Conservation (phyloP, 2,113 vertebrate species). For the Rhynchomys soricoides region DNA sequence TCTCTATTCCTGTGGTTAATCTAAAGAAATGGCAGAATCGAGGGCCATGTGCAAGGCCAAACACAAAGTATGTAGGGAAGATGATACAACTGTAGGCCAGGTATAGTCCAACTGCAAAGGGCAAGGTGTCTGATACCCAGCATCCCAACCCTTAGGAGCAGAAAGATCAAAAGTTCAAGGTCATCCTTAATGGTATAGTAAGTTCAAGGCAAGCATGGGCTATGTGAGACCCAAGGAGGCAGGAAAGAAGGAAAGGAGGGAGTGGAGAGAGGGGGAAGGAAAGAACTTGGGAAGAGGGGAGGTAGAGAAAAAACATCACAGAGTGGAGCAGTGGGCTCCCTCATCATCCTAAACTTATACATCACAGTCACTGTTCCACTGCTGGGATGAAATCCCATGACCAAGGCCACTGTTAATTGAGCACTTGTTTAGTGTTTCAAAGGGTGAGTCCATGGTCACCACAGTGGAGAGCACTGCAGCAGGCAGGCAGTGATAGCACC, state of each 20-base stretch:
- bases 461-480: not conserved
- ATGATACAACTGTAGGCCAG: too few species aligned
- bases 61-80: accelerated
- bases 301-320: not conserved
- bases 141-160: not conserved
- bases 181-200: not conserved
- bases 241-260: not conserved
- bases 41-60: not conserved
- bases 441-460: not conserved
- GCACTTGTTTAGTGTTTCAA: not conserved
- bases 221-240: not conserved
- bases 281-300: too few species aligned
- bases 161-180: not conserved
- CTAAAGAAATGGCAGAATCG: not conserved
- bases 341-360: too few species aligned
- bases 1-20: not conserved
- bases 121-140: too few species aligned
- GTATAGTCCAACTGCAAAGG: not conserved
- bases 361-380: not conserved
- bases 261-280: not conserved
- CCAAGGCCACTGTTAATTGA: not conserved
- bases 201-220: not conserved
- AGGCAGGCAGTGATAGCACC: not conserved
- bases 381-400: not conserved
- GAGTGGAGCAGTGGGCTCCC: not conserved